Conservation (phyloP, 2,888 invertebrate species). For the Agrenia bidenticulata region DNA sequence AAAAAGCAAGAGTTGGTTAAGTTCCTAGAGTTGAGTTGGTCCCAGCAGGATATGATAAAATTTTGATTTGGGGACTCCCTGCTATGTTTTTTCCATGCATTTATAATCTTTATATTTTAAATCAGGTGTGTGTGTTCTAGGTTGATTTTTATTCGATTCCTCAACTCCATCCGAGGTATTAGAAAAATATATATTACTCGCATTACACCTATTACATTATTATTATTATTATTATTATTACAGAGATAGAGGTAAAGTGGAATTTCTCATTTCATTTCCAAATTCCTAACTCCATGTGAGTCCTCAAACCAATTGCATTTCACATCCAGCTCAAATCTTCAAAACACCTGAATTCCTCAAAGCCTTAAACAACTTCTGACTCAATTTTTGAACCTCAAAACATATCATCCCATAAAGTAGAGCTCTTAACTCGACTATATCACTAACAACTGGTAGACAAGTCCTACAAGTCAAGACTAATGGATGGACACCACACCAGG, state of each 20-base stretch:
- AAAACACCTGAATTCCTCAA: too few relatives aligned
- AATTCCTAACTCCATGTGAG: constrained; percentile 53
- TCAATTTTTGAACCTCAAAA: constrained; percentile 2
- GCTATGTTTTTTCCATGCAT: constrained; percentile 53
- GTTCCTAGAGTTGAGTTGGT: constrained; percentile 32
- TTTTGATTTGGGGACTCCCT: constrained; percentile 53
- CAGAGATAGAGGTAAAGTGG: constrained; percentile 28
- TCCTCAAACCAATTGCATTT: constrained; percentile 18
- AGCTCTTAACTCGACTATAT: neutral
- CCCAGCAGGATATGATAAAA: constrained; percentile 52
- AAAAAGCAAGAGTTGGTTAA: too few relatives aligned
- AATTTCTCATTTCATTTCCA: constrained; percentile 53
- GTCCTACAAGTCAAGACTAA: neutral
- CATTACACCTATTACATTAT: too few relatives aligned
- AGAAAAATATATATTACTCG: neutral
- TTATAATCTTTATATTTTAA: constrained; percentile 51
- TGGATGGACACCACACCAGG: constrained; percentile 17
- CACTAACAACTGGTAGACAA: neutral
- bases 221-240: too few relatives aligned
- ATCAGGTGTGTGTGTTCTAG: constrained; percentile 43
- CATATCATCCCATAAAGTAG: neutral
- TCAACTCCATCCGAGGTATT: constrained; percentile 3
- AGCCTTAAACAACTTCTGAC: constrained; percentile 1
- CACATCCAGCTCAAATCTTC: neutral
- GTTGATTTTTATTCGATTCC: constrained; percentile 34